Percentiles rank a stretch among this genome's conserved stretches.
Conservation (phyloP, 2,888 invertebrate species). For the Hyalella azteca region DNA sequence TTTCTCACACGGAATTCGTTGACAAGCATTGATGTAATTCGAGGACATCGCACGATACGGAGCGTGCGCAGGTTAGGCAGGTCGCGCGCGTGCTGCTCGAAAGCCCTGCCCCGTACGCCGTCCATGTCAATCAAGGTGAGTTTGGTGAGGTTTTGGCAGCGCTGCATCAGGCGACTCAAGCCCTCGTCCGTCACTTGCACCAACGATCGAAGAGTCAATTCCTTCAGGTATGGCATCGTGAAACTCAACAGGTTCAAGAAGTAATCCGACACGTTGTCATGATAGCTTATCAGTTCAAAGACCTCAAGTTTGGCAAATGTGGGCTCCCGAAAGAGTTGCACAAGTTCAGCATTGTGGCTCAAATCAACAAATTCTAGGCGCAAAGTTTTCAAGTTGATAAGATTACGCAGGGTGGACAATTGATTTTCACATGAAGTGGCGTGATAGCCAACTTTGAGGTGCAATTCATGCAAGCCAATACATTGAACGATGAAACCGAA, state of each 20-base stretch:
- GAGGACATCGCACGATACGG: neutral
- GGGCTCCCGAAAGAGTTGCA: slow-evolving; percentile 9
- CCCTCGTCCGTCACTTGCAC: neutral
- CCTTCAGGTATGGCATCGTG: neutral
- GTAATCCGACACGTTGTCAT: neutral
- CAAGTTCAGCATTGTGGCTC: neutral
- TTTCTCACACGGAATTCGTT: neutral
- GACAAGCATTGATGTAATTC: neutral
- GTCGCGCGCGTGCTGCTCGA: neutral
- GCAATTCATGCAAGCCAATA: neutral
- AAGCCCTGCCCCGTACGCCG: neutral
- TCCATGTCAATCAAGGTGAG: neutral
- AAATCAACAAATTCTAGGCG: slow-evolving; percentile 10
- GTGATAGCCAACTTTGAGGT: slow-evolving; percentile 14
- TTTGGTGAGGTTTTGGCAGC: neutral
- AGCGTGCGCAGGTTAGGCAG: neutral
- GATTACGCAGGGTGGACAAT: neutral
- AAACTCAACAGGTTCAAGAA: neutral
- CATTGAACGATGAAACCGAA: slow-evolving; percentile 7
- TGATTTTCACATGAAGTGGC: slow-evolving; percentile 4
- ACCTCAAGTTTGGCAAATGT: slow-evolving; percentile 17
- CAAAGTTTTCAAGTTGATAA: neutral
- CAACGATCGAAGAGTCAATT: neutral
- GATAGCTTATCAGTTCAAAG: neutral
- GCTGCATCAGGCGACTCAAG: neutral